A percentile compares a stretch with the other conserved stretches of the same genome.
These are phyloP conservation scores for Epinotia nisella DNA, from an alignment of 2,888 invertebrate species.

Conservation along the genomic window DNA sequence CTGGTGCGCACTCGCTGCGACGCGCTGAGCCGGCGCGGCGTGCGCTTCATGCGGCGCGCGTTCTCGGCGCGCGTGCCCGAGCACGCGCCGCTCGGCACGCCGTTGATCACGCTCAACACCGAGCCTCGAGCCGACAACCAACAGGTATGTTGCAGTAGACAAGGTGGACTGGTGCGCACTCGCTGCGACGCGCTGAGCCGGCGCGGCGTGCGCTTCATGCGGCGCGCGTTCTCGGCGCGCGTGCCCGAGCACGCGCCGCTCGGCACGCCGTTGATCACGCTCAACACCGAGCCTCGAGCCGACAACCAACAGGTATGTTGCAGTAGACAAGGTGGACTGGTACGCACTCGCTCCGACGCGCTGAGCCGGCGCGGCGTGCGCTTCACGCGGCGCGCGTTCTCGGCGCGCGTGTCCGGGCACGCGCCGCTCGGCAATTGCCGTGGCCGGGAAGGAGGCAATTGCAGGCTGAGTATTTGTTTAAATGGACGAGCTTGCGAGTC, in stretches of 20 bases:
- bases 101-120: constrained; percentile 89
- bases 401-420: constrained; percentile 64
- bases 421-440: constrained; percentile 83
- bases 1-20: too few relatives aligned
- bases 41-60: too few relatives aligned
- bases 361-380: constrained; percentile 51
- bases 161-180: constrained; percentile 91
- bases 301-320: constrained; percentile 5
- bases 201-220: constrained; percentile 65
- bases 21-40: too few relatives aligned
- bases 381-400: constrained; percentile 86
- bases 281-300: constrained; percentile 56
- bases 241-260: constrained; percentile 55
- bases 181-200: constrained; percentile 83
- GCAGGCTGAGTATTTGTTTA: too few relatives aligned
- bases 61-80: constrained; percentile 90
- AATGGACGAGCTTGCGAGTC: too few relatives aligned
- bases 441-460: too few relatives aligned
- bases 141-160: constrained; percentile 20
- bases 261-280: constrained; percentile 89
- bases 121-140: constrained; percentile 69
- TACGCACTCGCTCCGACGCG: constrained; percentile 91
- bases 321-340: constrained; percentile 81
- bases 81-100: constrained; percentile 89
- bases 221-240: constrained; percentile 87